These are phyloP conservation scores for Protobothrops flavoviridis DNA, from an alignment of 2,113 vertebrate genomes.

Conservation along the genomic window DNA sequence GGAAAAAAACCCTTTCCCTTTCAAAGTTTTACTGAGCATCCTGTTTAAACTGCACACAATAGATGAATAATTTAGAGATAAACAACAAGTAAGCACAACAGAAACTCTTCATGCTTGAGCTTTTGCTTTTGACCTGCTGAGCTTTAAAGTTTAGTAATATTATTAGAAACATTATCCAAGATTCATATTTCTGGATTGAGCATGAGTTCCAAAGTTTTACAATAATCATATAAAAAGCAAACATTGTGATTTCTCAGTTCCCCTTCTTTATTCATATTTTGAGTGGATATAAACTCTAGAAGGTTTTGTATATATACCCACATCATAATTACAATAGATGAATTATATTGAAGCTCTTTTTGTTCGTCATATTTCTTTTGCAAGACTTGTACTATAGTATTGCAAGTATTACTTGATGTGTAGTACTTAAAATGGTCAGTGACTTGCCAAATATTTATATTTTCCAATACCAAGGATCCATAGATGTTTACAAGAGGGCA, in stretches of 20 bases:
- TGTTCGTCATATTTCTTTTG: neutral
- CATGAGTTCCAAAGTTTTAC: neutral
- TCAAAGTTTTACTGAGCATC: conserved; percentile 24
- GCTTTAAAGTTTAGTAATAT: neutral
- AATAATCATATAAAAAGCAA: neutral
- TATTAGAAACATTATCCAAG: neutral
- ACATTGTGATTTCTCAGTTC: neutral
- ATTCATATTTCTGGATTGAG: neutral
- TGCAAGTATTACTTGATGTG: neutral
- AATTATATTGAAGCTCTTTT: neutral
- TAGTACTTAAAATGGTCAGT: neutral
- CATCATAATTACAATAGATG: neutral
- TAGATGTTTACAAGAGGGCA: neutral
- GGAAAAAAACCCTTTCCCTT: neutral
- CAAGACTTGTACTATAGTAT: neutral
- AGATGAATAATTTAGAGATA: conserved; percentile 42
- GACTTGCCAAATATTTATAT: neutral
- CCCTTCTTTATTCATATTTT: neutral
- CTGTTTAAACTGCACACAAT: neutral
- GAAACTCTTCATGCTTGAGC: neutral
- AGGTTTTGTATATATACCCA: neutral
- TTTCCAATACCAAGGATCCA: neutral
- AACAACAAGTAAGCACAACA: neutral
- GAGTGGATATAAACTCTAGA: no score
- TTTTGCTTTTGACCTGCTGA: neutral